Base-by-base conservation (phyloP, 1,140 invertebrate species). In the Lasioglossum baleicum region DNA sequence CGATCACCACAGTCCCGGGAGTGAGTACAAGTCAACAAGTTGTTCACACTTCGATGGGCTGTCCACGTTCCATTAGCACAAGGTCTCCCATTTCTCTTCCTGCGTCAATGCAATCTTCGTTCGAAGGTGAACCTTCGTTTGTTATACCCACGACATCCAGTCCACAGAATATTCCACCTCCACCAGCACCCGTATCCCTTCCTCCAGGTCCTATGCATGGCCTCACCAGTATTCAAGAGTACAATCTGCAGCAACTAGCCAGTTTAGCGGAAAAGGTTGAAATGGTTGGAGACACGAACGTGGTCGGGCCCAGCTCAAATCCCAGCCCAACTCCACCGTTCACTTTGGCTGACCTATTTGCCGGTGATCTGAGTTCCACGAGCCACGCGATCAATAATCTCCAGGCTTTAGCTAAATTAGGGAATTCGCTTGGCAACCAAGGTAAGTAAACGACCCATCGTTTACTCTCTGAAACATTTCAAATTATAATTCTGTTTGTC, bases 361-460 rank as follows among this genome's bases (percentile, higher is more conserved):
- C 95, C 74, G 96, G 96, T 44, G 96, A 97, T 89, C 90, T 95
- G 3, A 95, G 92, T 83, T 95, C 95, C 15, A 93, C 91, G n/a
- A 95, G 95, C 89, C 96, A 97, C 91, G 96, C 97, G 56, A 95
- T 97, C 81, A 97, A 97, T 90, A 98, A 98, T 93, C 94, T 98
- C 71, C 97, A 98, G 90, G 97, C 97, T 22, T 94, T 98, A 71
- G 97, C 97, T 67, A 98, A 98, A 92, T 94, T 98, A 56, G 97
- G 97, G 86, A 93, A 93, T 72, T 87, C 92, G 31, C 93, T 96
- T 61, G 95, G 95, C 65, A 94, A 94, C 90, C 95, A 95, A 92
- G 96, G 95, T 96, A 90, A 93, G 92, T 15, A 71, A 31, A 26
- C 26, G 2, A 40, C 60, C 35, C 40, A 8, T 65, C 66, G 42